Evolutionary conservation across 2,113 vertebrate genomes (phyloP), one percentile per base, ranked within the genome.

Genomic region (Globicephala melas): DNA sequence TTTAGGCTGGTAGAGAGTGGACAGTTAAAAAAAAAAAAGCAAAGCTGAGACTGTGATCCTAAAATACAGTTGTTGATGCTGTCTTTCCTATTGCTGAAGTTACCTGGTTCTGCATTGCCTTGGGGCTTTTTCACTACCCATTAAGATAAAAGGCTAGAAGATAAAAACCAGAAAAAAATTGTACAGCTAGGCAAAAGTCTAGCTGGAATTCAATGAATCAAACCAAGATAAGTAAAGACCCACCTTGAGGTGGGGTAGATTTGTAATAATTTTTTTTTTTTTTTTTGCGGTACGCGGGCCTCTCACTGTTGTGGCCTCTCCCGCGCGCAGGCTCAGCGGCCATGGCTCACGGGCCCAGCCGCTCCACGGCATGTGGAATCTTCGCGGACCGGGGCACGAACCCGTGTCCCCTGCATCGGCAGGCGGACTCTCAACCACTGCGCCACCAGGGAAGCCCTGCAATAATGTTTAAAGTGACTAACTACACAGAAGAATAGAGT

Each of bases 111-210:
- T 36, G 0, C 28, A 20, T 50, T 86, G 44, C 41, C 50, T 71
- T 1, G 1, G 5, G 63, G 10, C 1, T 36, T 80, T 92, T 89
- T 79, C 8, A 63, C 17, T 77, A 79, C 41, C 38, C 2, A 28
- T 67, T 95, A 96, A 93, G 60, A 85, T 79, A 71, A 95, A 98
- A 95, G 41, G 11, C 65, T 63, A 77, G 23, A 85, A 84, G 53
- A 94, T 67, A 60, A 76, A 96, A 92, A 76, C 10, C 17, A 62
- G 74, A 9, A 87, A 92, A 92, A 73, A 62, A 41, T 8, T 73
- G 2, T 67, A 76, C n/a, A 89, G 8, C 3, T 67, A 77, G 10
- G 36, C 28, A 18, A 85, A 92, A 84, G 14, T 38, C 33, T 76
- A 55, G 31, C 47, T 87, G 15, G 31, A 96, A 71, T 74, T 23